Base-by-base conservation (phyloP, 1,140 invertebrate genomes). In the Daktulosphaira vitifoliae region DNA sequence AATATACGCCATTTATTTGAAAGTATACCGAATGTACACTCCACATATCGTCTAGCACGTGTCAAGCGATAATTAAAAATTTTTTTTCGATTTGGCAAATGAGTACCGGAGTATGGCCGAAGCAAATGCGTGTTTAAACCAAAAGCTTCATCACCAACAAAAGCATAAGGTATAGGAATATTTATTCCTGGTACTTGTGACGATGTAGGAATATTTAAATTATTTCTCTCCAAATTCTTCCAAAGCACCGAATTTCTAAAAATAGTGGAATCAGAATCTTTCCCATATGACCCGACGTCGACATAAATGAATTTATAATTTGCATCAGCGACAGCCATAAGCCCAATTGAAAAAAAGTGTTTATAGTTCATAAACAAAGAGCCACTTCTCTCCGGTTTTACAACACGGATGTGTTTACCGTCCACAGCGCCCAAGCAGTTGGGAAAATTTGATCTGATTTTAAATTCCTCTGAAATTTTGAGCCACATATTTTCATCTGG, bases 1-100 rank as follows among this genome's bases (percentile, higher is more conserved):
- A 72, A 72, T 65, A 73, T 71, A 39, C 70, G 51, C 69, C 70
- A 71, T 54, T 70, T 71, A 54, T 69, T 70, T 26, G 68, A 42
- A 6, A 73, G 42, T 46, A 73, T 71, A 6, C 75, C 75, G 72
- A 78, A 78, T 8, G 71, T 70, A 69, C 77, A 77, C 67, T 78
- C 76, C 6, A 76, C 69, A 15, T 72, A 71, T 38, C 73, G 44
- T 50, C 72, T 49, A 13, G 69, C 71, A 50, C 72, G 25, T 38
- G 37, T 54, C 26, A 71, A 66, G 26, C 71, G 22, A 68, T 75
- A 77, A 65, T 78, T 76, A 67, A 73, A 77, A 18, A 74, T 68
- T 62, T 69, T 68, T 65, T 76, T 68, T 39, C 68, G 22, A 15
- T 39, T 15, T 15, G 39, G 7, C 29, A 68, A 42, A 26, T 54